These are phyloP conservation scores for Hemistola chrysoprasaria DNA, from an alignment of 2,888 invertebrate genomes.

Conservation along the genomic window DNA sequence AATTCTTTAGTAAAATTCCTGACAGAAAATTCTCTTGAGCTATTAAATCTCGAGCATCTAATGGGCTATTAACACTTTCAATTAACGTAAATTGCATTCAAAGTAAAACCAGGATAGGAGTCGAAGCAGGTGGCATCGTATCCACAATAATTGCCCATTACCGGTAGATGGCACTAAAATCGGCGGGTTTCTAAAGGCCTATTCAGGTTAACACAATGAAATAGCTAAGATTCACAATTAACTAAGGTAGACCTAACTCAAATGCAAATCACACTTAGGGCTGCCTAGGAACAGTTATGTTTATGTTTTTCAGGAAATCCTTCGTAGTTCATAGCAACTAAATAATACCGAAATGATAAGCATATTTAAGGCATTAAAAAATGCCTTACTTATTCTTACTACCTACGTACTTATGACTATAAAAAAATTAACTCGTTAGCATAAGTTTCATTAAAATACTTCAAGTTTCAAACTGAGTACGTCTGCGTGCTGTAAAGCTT, in stretches of 20 bases:
- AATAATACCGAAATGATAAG: too few relatives aligned
- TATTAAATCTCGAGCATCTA: neutral
- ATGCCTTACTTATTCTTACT: too few relatives aligned
- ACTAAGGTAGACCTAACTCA: constrained; percentile 63
- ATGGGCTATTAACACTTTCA: constrained; percentile 20
- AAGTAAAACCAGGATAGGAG: constrained; percentile 16
- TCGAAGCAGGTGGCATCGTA: constrained; percentile 48
- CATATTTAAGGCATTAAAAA: too few relatives aligned
- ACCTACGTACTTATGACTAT: too few relatives aligned
- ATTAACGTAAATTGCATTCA: constrained; percentile 37
- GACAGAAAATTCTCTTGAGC: too few relatives aligned
- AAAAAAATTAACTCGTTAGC: too few relatives aligned
- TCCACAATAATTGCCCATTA: constrained; percentile 68
- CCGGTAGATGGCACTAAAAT: constrained; percentile 58
- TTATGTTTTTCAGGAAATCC: too few relatives aligned
- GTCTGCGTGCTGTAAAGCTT: too few relatives aligned
- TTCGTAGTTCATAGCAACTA: too few relatives aligned
- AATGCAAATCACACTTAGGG: constrained; percentile 63
- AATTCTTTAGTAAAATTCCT: too few relatives aligned
- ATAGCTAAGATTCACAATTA: constrained; percentile 75
- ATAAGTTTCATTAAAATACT: too few relatives aligned
- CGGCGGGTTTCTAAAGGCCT: constrained; percentile 38
- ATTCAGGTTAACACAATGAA: constrained; percentile 71
- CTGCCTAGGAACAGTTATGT: neutral
- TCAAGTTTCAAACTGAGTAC: too few relatives aligned